These are phyloP conservation scores for Perccottus glenii DNA, from an alignment of 2,113 vertebrate genomes.

Conservation along the genomic window DNA sequence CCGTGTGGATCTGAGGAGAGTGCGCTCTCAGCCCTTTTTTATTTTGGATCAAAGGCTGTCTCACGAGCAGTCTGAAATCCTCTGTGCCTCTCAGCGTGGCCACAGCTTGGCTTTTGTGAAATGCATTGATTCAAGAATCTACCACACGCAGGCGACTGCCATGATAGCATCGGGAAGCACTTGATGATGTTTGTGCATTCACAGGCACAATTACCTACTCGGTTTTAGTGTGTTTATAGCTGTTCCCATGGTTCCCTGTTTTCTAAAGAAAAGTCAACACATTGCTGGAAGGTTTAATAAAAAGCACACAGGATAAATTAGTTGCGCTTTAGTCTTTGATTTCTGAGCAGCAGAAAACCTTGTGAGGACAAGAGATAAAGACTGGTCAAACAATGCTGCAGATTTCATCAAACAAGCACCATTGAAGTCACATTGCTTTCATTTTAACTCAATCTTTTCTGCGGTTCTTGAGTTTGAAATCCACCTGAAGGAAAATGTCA, in stretches of 20 bases:
- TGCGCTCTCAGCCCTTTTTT: constrained; percentile 38
- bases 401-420: constrained; percentile 29
- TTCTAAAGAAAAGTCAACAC: constrained; percentile 5
- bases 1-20: constrained; percentile 36
- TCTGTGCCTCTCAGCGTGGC: constrained; percentile 44
- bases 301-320: constrained; percentile 27
- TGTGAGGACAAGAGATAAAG: constrained; percentile 33
- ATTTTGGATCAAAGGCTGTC: constrained; percentile 53
- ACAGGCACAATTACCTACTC: constrained; percentile 2
- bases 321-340: constrained; percentile 24
- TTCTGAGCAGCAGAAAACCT: constrained; percentile 12
- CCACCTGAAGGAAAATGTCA: constrained; percentile 27
- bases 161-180: constrained; percentile 18
- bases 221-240: not conserved
- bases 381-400: constrained; percentile 43
- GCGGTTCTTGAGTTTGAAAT: constrained; percentile 23
- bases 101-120: constrained; percentile 23
- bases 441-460: constrained; percentile 27
- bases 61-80: constrained; percentile 48
- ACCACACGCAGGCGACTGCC: constrained; percentile 19
- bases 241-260: not conserved
- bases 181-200: constrained; percentile 5
- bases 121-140: constrained; percentile 45
- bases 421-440: constrained; percentile 20
- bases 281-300: constrained; percentile 9